Evolutionary conservation across 2,888 invertebrate species (phyloP), one percentile per base, ranked within the genome.

Genomic region (Scaptomyza parva): DNA sequence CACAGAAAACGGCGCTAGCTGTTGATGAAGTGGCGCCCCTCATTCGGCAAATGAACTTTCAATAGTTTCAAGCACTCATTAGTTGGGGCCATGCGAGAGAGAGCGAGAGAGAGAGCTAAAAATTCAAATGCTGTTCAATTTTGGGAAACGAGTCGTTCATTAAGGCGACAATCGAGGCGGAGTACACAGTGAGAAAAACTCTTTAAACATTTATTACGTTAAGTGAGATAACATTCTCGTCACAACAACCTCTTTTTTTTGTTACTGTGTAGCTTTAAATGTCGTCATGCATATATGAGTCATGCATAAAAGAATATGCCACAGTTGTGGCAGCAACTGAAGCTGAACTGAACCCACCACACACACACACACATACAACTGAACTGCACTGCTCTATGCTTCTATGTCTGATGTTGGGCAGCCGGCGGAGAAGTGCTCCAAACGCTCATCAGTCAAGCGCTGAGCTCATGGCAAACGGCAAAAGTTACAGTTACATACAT

Each of bases 71-170:
- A 20, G n/a, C 43, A 37, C 48, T 64, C 54, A 65, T 61, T 63
- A 41, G 33, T 24, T 47, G 48, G 3, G 5, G 5, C 9, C 33
- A 26, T 26, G 17, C n/a, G n/a, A n/a, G n/a, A n/a, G n/a, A n/a
- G n/a, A n/a, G n/a, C n/a, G n/a, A n/a, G n/a, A n/a, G n/a, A n/a
- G n/a, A 18, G 28, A 50, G 33, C 55, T 55, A 11, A 51, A 69
- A 51, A 69, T 80, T 78, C 70, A 64, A 80, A 85, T 77, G 75
- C 57, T 67, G 40, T 78, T 28, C 73, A 24, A 48, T 54, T 61
- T 70, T 48, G 24, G 48, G 35, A 54, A 54, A 24, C 24, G 85
- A 70, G 71, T 70, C 85, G 75, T 74, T 85, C 82, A 79, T 79
- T 85, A 67, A 51, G 26, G 9, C 18, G 17, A 51, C 37, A 47